Conservation (phyloP, 2,797 vertebrate genomes). For the Acrocephalus scirpaceus region DNA sequence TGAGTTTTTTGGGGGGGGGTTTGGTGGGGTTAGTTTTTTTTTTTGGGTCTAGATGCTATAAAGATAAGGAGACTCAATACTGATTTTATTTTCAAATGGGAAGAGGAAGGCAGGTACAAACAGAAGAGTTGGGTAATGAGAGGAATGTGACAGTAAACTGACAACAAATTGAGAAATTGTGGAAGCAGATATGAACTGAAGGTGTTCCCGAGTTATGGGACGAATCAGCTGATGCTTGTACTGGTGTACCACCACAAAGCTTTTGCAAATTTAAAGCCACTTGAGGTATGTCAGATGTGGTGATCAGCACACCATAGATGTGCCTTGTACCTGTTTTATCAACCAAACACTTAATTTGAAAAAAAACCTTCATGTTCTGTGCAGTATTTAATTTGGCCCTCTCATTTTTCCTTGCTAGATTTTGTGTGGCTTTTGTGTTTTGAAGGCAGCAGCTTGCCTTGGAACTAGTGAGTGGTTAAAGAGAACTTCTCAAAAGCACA, state of each 20-base stretch:
- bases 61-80: neutral
- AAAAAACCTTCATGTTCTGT: neutral
- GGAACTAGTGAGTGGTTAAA: neutral
- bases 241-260: neutral
- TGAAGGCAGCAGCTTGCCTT: neutral
- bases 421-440: neutral
- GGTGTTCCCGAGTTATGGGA: neutral
- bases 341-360: neutral
- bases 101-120: neutral
- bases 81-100: neutral
- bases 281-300: neutral
- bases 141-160: neutral
- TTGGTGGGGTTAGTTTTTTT: too few species aligned
- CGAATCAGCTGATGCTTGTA: neutral
- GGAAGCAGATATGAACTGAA: neutral
- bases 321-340: neutral
- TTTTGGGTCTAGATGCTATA: neutral
- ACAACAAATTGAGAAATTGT: neutral
- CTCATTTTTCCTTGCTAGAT: neutral
- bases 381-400: neutral
- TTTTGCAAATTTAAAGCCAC: neutral
- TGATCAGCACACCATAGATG: too few species aligned
- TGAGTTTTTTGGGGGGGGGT: too few species aligned
- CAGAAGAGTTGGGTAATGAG: neutral
- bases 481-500: neutral